These are phyloP conservation scores for Azemiops feae DNA, from an alignment of 2,113 vertebrate genomes.

Conservation along the genomic window DNA sequence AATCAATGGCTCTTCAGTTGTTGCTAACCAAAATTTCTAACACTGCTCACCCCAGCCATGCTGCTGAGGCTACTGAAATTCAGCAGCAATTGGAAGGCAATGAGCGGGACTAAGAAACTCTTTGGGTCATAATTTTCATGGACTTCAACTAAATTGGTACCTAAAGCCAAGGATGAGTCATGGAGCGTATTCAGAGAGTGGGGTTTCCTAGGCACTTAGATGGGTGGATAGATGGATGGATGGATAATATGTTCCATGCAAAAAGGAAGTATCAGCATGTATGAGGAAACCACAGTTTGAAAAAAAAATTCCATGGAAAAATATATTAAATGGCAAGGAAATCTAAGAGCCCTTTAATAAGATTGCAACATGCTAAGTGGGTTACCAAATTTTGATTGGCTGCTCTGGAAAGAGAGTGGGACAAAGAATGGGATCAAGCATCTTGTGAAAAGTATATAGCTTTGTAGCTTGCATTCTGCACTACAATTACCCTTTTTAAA, in stretches of 20 bases:
- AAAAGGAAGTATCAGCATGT: not conserved
- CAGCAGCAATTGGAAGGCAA: not conserved
- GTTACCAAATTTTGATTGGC: not conserved
- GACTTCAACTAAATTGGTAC: not conserved
- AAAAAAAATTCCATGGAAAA: not conserved
- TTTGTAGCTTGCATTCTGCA: not conserved
- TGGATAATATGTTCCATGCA: not conserved
- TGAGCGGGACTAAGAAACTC: not conserved
- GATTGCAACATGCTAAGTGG: not conserved
- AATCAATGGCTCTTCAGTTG: not conserved
- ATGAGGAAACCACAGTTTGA: not conserved
- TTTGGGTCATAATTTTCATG: not conserved
- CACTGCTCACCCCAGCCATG: not conserved
- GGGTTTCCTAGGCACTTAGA: not conserved
- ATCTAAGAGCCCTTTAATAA: not conserved
- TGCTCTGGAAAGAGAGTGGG: not conserved
- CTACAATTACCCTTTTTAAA: not conserved
- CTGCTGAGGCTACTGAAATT: not conserved
- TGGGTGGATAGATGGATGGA: not conserved
- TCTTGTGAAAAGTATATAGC: not conserved
- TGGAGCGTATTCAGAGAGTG: not conserved
- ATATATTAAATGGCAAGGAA: not conserved
- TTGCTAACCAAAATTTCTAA: not conserved
- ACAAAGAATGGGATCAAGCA: not conserved
- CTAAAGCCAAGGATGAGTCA: not conserved